Evolutionary conservation across 2,888 invertebrate species (phyloP).

Genomic region (Coenonympha glycerion): DNA sequence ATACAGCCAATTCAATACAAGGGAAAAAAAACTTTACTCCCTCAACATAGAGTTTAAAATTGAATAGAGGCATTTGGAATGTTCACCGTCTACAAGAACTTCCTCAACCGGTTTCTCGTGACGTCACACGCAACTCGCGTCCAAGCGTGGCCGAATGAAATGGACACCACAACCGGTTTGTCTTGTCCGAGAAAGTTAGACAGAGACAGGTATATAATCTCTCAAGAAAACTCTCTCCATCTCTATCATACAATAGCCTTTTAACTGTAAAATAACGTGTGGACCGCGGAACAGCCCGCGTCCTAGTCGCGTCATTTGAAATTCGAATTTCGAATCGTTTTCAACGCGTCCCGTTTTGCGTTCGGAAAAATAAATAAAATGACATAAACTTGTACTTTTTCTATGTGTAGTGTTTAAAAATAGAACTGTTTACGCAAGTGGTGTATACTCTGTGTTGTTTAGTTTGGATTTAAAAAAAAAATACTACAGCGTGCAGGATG

Average conservation of each 20-base stretch:
- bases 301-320: constrained; percentile 36
- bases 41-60: not conserved
- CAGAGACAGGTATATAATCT: not conserved
- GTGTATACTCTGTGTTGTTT: constrained; percentile 18
- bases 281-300: constrained; percentile 13
- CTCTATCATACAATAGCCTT: not conserved
- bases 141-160: constrained; percentile 11
- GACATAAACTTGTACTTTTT: constrained; percentile 13
- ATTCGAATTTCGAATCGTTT: constrained; percentile 36
- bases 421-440: constrained; percentile 16
- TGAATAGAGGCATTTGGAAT: not conserved
- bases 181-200: constrained; percentile 35
- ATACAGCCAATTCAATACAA: not conserved
- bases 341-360: constrained; percentile 19
- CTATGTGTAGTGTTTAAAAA: constrained; percentile 16
- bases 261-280: not conserved
- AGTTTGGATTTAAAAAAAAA: constrained; percentile 17
- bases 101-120: constrained; percentile 17
- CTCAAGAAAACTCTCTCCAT: not conserved
- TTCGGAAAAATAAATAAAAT: constrained; percentile 15
- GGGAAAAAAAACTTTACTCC: not conserved
- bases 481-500: constrained; percentile 32
- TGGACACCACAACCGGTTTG: constrained; percentile 34
- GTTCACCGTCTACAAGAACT: constrained; percentile 10
- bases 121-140: constrained; percentile 19